Conservation (phyloP, 92 coral and sea anemone species). For the Epizoanthus rinbou region DNA sequence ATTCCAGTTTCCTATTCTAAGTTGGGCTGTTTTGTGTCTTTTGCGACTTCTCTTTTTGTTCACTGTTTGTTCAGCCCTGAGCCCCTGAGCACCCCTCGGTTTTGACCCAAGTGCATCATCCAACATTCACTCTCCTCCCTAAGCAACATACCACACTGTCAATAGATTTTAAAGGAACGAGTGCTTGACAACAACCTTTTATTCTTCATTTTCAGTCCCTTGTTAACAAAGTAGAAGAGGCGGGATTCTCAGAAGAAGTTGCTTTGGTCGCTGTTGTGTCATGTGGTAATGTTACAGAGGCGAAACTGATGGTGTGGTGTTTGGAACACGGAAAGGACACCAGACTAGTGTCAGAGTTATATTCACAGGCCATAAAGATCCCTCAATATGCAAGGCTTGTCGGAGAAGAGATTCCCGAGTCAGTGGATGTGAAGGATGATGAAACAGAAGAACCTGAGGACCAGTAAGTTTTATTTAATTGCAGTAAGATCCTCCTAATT, state of each 20-base stretch:
- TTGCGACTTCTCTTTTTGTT: too few species aligned
- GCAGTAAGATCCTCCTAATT: neutral
- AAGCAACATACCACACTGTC: too few species aligned
- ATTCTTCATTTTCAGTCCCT: neutral
- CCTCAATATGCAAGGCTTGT: conserved; percentile 11
- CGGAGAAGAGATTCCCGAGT: conserved; percentile 1
- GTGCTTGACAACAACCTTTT: neutral
- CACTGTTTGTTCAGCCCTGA: too few species aligned
- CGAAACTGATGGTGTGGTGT: conserved; percentile 23
- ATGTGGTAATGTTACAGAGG: conserved; percentile 8
- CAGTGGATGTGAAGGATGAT: neutral
- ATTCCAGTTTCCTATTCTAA: too few species aligned
- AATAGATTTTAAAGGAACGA: too few species aligned
- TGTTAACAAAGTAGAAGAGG: conserved; percentile 15
- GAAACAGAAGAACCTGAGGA: neutral
- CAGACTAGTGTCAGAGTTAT: neutral
- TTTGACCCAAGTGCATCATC: too few species aligned
- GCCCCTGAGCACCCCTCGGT: too few species aligned
- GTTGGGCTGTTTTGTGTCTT: too few species aligned
- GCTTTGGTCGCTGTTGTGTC: conserved; percentile 22
- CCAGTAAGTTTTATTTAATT: neutral
- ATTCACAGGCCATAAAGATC: neutral
- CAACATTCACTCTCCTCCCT: too few species aligned
- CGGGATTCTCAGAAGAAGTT: conserved; percentile 4
- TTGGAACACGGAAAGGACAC: conserved; percentile 7